Evolutionary conservation across 2,797 vertebrate species (phyloP).

Genomic region (Molossus molossus): DNA sequence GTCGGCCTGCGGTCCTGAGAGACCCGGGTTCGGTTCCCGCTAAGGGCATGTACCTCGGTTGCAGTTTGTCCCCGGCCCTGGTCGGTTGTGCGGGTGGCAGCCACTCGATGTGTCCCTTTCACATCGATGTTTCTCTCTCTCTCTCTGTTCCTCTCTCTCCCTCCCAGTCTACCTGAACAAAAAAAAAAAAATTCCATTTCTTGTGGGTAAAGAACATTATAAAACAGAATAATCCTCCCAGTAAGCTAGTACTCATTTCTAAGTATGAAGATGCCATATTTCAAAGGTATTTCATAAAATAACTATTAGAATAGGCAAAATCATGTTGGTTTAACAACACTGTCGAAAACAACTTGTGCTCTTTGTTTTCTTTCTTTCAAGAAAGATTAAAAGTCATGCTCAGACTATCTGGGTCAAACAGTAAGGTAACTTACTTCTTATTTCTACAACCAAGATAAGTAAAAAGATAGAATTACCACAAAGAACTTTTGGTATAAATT

Average conservation of each 20-base stretch:
- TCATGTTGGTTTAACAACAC: not conserved
- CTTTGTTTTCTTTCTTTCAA: not conserved
- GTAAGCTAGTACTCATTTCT: not conserved
- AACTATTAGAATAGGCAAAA: not conserved
- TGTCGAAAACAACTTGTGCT: not conserved
- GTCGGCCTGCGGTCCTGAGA: too few relatives aligned
- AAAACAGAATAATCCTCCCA: not conserved
- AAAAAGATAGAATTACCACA: conserved; percentile 4
- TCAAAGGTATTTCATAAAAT: conserved; percentile 20
- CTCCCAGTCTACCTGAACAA: too few relatives aligned
- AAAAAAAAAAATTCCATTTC: conserved; percentile 12
- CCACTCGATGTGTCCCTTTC: too few relatives aligned
- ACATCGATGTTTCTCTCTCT: too few relatives aligned
- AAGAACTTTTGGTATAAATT: not conserved
- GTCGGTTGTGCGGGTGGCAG: too few relatives aligned
- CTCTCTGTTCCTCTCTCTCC: too few relatives aligned
- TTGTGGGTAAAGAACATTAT: conserved; percentile 18
- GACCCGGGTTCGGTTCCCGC: too few relatives aligned
- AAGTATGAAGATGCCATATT: conserved; percentile 3
- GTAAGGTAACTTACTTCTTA: not conserved
- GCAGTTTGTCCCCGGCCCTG: too few relatives aligned
- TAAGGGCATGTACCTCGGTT: too few relatives aligned
- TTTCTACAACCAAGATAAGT: not conserved
- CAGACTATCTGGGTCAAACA: not conserved
- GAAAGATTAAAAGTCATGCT: not conserved